Base-by-base conservation (phyloP, 2,888 invertebrate species). In the Protophormia terraenovae region DNA sequence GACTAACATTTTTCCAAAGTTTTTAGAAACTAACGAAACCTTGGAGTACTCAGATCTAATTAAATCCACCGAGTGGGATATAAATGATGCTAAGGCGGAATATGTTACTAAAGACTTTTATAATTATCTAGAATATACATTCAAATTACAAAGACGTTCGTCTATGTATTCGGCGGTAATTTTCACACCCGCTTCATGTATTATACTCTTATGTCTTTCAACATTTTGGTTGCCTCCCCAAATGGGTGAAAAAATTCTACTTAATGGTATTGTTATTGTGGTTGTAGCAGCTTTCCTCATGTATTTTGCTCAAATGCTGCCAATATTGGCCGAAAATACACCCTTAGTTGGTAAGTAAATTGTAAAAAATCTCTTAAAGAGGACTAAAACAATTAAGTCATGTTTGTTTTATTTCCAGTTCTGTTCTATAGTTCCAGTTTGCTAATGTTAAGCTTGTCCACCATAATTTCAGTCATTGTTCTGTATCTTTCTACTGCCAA, bases 191-290 rank as follows among this genome's bases (percentile, higher is more conserved):
- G 95, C 95, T 1, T 87, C 92, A 93, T 95, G 95, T 75, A 94
- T 95, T 73, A 93, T 95, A 3, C 89, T 95, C 16, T 89, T 96
- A 88, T 94, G 94, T 0, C 91, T 96, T 58, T 91, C 94, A 16
- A 93, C 93, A 1, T 96, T 96, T 90, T 95, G 95, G 95, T 88
- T 96, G 62, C 95, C 95, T 0, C 95, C 95, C 0, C 94, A 94
- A 87, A 94, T 95, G 87, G 95, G 94, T 16, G 95, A 95, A 90
- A 95, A 95, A 90, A 93, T 95, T 24, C 90, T 94, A 14, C 90
- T 95, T 19, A 95, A 94, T 87, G 94, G 94, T 7, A 93, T 94
- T 71, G 94, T 94, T 8, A 93, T 94, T 14, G 89, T 95, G 0
- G 93, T 95, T 62, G 94, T 95, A 50, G 93, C 94, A n/a, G 91